Base-by-base conservation (phyloP, 2,113 vertebrate genomes). In the Pollimyrus isidori region DNA sequence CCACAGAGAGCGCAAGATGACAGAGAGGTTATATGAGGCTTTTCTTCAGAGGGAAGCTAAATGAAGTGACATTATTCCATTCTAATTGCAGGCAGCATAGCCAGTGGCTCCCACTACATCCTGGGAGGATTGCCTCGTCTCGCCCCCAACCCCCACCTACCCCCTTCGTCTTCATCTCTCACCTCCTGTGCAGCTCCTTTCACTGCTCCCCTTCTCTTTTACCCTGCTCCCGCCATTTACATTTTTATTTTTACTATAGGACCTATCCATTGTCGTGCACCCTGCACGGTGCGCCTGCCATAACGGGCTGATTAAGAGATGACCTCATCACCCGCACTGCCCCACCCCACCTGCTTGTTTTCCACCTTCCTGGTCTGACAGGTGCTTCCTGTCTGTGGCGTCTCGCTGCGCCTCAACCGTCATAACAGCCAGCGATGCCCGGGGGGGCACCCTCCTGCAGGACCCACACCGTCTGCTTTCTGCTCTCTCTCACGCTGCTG, bases 361-460 rank as follows among this genome's bases (percentile, higher is more conserved):
- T 65, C 80, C 65, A 52, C 62, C 48, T 88, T n/a, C 0, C 88
- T 87, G 73, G 11, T 88, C 62, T 90, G 26, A 73, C 93, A 91
- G 91, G 91, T 94, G 93, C 53, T 89, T 92, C 93, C 93, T 82
- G 45, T 90, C 91, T 91, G 30, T 39, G 35, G 15, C 80, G 65
- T 88, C 90, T 91, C 91, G 92, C 91, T 92, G 73, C 90, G 89
- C 88, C 89, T 93, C 91, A 92, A 93, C 93, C 93, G 94, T 93
- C 92, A 93, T 93, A 93, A 94, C 91, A 93, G 94, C 95, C 91
- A 93, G 88, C 93, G 30, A 83, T 62, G 73, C 83, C 53, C 13
- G 48, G 86, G 89, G 90, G 90, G 46, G 26, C 17, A 39, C 88
- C n/a, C 46, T 69, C 17, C 58, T 45, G 42, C 9, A 1, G 48